Base-by-base conservation (phyloP, 2,888 invertebrate genomes). In the Cyclophora albipunctata region DNA sequence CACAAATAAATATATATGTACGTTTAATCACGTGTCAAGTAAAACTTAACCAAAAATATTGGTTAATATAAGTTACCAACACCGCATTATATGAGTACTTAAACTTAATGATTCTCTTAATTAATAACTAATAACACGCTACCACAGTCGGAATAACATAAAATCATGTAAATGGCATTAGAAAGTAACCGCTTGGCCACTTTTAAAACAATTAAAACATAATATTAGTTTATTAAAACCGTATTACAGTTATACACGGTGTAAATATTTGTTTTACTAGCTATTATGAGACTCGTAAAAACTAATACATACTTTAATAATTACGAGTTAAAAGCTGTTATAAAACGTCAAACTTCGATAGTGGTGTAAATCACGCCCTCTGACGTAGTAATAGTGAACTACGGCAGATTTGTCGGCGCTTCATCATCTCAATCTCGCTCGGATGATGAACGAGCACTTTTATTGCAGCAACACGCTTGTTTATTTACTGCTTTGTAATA, bases 321-420 rank as follows among this genome's bases (percentile, higher is more conserved):
- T 20, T 20, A 20, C 2, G 20, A 20, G 20, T 20, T 20, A 20
- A 20, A 20, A 60, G 74, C 74, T 77, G 74, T 80, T 80, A 80
- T 78, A 70, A 78, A 74, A 69, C 75, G 74, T 79, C 66, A 67
- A 66, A 60, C 74, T 70, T 79, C 80, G 78, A 72, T 73, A 68
- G 67, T 67, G 64, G 70, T 71, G 70, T 79, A 78, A 81, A 83
- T 81, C 80, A 78, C 81, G 81, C 81, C 84, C 78, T 84, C 84
- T 84, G 75, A 62, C 72, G 73, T 61, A 55, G 57, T 58, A 65
- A 67, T 63, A 66, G 60, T 66, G 76, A 78, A 83, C 81, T 78
- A 75, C 67, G 62, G 62, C 59, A 68, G 68, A 68, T 73, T 73
- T 72, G 73, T 72, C 75, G 70, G 72, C 71, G 67, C 70, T 68